These are phyloP conservation scores for Montipora efflorescens DNA, from an alignment of 64 coral and sea anemone species.

Conservation along the genomic window DNA sequence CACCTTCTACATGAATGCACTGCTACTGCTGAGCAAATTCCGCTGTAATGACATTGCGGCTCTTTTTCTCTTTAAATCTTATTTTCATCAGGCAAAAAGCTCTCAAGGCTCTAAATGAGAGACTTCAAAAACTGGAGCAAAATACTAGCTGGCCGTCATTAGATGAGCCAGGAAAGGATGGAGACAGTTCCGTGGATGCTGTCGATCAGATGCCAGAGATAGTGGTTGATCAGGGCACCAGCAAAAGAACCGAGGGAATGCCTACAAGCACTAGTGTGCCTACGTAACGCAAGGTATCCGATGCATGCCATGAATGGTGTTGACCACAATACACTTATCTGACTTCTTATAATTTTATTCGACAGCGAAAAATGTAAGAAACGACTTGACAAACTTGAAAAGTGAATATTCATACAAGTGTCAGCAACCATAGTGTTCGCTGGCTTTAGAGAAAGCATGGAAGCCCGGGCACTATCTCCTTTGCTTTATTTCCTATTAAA, in stretches of 20 bases:
- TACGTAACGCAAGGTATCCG: slow-evolving; percentile 8
- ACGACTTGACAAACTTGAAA: too few species aligned
- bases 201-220: slow-evolving; percentile 30
- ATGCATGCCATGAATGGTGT: background rate
- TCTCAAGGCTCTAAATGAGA: slow-evolving; percentile 74
- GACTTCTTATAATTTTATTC: background rate
- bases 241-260: slow-evolving; percentile 29
- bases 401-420: too few species aligned
- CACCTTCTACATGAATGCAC: too few species aligned
- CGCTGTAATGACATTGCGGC: too few species aligned
- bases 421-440: too few species aligned
- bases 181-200: background rate
- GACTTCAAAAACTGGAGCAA: slow-evolving; percentile 77
- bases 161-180: slow-evolving; percentile 58
- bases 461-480: too few species aligned
- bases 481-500: too few species aligned
- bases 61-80: background rate
- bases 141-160: slow-evolving; percentile 59
- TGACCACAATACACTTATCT: background rate
- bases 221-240: slow-evolving; percentile 34
- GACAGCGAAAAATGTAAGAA: too few species aligned
- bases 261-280: slow-evolving; percentile 27
- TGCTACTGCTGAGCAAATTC: too few species aligned
- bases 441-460: too few species aligned
- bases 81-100: slow-evolving; percentile 66